Conservation (phyloP, 30 jellyfish, hydroid and myxozoan species). For the Sanderia malayensis region DNA sequence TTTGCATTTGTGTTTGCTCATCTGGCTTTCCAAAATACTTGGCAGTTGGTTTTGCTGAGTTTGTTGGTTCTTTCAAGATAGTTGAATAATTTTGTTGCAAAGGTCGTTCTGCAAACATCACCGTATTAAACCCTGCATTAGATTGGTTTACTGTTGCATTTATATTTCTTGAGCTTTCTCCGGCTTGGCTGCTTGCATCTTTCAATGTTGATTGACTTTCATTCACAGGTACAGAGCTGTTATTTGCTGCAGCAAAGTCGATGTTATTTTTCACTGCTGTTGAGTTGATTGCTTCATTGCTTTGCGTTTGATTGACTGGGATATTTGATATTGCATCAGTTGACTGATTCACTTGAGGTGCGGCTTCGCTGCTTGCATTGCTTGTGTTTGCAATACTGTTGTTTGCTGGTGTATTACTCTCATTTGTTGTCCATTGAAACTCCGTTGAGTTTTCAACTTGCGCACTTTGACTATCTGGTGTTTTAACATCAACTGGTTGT, state of each 20-base stretch:
- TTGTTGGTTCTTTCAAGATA: neutral
- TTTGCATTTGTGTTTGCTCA: neutral
- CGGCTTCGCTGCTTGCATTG: neutral
- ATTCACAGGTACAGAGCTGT: too few species aligned
- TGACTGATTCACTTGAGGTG: neutral
- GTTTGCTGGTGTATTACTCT: constrained; percentile 2
- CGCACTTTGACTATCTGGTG: constrained; percentile 23
- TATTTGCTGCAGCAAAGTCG: neutral
- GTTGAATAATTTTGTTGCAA: neutral
- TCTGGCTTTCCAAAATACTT: neutral
- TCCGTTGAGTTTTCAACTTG: constrained; percentile 2
- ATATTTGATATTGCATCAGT: neutral
- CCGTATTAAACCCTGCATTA: neutral
- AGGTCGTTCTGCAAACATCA: neutral
- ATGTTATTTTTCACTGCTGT: neutral
- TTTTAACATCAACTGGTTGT: constrained; percentile 29
- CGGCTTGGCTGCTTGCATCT: too few species aligned
- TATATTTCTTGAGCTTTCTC: too few species aligned
- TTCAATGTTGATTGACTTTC: too few species aligned
- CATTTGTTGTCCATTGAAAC: constrained; percentile 4
- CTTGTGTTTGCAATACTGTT: neutral
- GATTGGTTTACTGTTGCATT: neutral
- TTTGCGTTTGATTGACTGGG: neutral
- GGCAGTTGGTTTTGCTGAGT: neutral
- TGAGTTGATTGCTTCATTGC: neutral